phyloP scores from a whole-genome alignment of 2,113 vertebrate genomes.

The Garra rufa region DNA sequence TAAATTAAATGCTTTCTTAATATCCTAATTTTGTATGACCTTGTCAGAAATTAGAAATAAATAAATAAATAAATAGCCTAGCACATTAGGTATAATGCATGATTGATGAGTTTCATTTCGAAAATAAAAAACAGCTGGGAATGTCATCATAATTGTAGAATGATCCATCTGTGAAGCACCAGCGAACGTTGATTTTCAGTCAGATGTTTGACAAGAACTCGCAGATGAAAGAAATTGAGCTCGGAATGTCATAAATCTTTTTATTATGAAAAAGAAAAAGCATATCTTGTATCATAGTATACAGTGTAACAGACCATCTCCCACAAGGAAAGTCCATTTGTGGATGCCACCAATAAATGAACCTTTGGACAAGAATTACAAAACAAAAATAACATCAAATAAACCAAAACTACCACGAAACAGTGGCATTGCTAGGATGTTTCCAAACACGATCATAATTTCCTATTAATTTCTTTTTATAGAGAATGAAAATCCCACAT shows the following conservation, averaged over 20 bases:
- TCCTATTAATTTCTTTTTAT: neutral
- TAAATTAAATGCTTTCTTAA: neutral
- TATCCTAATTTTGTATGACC: neutral
- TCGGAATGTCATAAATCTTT: constrained; percentile 70
- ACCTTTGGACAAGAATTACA: constrained; percentile 41
- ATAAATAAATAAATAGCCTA: neutral
- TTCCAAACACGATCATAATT: constrained; percentile 30
- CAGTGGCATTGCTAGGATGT: constrained; percentile 16
- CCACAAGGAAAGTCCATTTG: constrained; percentile 68
- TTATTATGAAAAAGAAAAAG: constrained; percentile 76
- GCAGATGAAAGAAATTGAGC: neutral
- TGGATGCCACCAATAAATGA: constrained; percentile 64
- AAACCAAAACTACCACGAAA: neutral
- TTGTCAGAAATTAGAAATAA: neutral
- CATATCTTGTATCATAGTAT: constrained; percentile 73
- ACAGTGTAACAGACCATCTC: constrained; percentile 82
- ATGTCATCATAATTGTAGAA: neutral
- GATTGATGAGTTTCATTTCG: neutral
- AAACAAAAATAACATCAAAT: constrained; percentile 31
- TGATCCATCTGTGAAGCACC: neutral
- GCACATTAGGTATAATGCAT: neutral
- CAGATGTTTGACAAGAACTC: constrained; percentile 2
- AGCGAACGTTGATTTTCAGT: neutral
- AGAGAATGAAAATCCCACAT: neutral
- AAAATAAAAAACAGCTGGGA: constrained; percentile 1